Evolutionary conservation across 2,113 vertebrate species (phyloP).

Genomic region (Nanorana parkeri): DNA sequence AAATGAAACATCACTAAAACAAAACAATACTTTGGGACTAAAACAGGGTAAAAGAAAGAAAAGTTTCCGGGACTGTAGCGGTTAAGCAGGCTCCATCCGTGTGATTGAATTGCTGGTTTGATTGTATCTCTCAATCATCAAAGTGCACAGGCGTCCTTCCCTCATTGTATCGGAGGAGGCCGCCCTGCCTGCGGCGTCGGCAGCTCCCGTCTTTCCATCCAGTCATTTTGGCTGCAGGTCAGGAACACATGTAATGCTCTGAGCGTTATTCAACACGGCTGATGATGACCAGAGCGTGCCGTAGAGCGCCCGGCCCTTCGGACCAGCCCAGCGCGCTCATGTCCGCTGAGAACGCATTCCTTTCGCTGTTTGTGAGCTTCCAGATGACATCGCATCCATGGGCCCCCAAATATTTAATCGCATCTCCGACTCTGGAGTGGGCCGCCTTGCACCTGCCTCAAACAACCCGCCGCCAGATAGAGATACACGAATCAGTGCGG

Average conservation of each 20-base stretch:
- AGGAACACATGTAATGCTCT: constrained; percentile 31
- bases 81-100: too few species aligned
- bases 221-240: constrained; percentile 31
- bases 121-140: background rate
- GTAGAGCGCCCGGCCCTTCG: background rate
- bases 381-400: constrained; percentile 12
- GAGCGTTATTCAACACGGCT: background rate
- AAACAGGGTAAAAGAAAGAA: too few species aligned
- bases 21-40: too few species aligned
- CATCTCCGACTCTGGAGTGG: background rate
- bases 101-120: background rate
- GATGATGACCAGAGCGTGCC: background rate
- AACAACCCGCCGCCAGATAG: too few species aligned
- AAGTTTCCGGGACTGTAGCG: too few species aligned
- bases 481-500: too few species aligned
- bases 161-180: background rate
- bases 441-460: background rate
- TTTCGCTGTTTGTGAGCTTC: background rate
- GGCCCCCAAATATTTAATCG: background rate
- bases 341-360: background rate
- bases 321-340: background rate
- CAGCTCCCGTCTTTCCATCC: constrained; percentile 34
- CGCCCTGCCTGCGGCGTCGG: background rate
- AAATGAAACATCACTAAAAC: too few species aligned
- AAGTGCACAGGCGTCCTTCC: background rate